A percentile compares a stretch with the other conserved stretches of the same genome.
phyloP scores from a whole-genome alignment of 1,140 invertebrate species.

The Chironomus striatipennis region DNA sequence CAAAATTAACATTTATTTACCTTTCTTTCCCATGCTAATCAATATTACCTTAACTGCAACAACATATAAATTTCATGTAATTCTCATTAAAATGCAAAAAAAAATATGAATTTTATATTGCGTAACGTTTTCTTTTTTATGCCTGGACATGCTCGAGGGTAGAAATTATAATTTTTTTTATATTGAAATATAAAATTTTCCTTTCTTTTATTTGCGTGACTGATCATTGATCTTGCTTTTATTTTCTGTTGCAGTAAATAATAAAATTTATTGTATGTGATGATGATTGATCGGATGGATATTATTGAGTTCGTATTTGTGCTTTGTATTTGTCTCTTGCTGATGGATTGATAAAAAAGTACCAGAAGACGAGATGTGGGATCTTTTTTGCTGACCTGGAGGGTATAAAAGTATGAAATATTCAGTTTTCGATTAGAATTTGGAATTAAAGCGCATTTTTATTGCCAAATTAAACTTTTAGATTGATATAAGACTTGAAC shows the following conservation, averaged over 20 bases:
- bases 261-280: neutral
- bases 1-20: neutral
- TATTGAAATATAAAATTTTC: too few relatives aligned
- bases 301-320: neutral
- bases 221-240: slow-evolving; percentile 10
- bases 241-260: neutral
- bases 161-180: neutral
- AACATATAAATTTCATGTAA: neutral
- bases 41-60: neutral
- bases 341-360: slow-evolving; percentile 14
- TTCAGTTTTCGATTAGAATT: too few relatives aligned
- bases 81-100: slow-evolving; percentile 5
- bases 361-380: too few relatives aligned
- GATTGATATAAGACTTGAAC: too few relatives aligned
- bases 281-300: slow-evolving; percentile 19
- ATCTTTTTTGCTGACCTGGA: too few relatives aligned
- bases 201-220: slow-evolving; percentile 10
- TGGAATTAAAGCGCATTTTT: too few relatives aligned
- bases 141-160: neutral
- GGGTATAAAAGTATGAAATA: too few relatives aligned
- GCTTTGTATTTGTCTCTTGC: neutral
- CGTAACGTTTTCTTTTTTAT: neutral
- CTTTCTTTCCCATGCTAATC: slow-evolving; percentile 19
- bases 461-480: too few relatives aligned
- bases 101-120: neutral